These are phyloP conservation scores for Zaprionus camerounensis DNA, from an alignment of 1,140 invertebrate genomes.

Conservation along the genomic window DNA sequence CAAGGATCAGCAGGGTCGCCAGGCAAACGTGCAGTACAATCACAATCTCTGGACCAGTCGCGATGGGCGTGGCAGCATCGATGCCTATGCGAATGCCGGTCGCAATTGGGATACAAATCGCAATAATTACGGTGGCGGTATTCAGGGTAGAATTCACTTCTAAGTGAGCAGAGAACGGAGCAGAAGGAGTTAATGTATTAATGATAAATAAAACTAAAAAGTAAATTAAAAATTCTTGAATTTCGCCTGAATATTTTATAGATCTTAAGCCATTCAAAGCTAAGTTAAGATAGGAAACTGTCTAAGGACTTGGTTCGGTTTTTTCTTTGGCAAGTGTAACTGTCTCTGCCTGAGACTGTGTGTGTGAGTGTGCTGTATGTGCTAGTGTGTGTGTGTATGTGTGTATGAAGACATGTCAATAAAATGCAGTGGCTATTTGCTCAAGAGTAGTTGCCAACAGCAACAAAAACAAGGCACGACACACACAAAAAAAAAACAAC, in stretches of 20 bases:
- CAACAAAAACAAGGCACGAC: constrained; percentile 28
- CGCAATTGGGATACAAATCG: constrained; percentile 67
- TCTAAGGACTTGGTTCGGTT: not conserved
- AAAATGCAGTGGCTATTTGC: constrained; percentile 42
- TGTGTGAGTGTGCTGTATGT: not conserved
- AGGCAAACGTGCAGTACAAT: constrained; percentile 63
- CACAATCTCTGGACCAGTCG: constrained; percentile 63
- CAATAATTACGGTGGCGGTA: constrained; percentile 59
- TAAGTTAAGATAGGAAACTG: not conserved
- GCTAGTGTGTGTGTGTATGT: not conserved
- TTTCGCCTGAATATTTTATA: not conserved
- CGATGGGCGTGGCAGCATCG: constrained; percentile 69
- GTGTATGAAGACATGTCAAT: constrained; percentile 24
- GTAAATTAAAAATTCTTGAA: not conserved
- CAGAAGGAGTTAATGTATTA: not conserved
- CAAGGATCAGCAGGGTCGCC: constrained; percentile 59
- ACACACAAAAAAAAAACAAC: constrained; percentile 24
- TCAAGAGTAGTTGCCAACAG: constrained; percentile 38
- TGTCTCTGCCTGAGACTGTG: not conserved
- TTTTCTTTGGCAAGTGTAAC: constrained; percentile 5
- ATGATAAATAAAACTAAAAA: constrained; percentile 4
- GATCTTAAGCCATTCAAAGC: not conserved
- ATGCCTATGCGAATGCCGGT: constrained; percentile 74
- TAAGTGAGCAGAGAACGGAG: constrained; percentile 17
- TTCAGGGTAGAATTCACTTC: constrained; percentile 57